Conservation (phyloP, 1,140 invertebrate species). For the Charaxes varanes region DNA sequence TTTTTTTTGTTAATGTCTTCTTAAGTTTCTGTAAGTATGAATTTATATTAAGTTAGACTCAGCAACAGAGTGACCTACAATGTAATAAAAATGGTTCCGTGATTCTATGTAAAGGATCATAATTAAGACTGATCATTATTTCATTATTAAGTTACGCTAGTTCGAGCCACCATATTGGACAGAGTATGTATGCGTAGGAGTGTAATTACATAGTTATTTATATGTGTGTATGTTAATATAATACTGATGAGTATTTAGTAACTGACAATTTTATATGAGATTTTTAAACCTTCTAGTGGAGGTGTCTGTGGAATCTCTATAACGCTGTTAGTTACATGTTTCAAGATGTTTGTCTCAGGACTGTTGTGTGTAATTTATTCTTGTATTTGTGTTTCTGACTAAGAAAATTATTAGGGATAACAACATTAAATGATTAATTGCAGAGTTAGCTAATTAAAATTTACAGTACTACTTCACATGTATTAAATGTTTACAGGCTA, state of each 20-base stretch:
- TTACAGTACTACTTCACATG: neutral
- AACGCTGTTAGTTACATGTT: conserved; percentile 30
- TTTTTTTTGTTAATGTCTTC: conserved; percentile 61
- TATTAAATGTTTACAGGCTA: neutral
- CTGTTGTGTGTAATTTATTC: conserved; percentile 24
- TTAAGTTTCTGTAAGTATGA: conserved; percentile 28
- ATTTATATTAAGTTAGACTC: conserved; percentile 58
- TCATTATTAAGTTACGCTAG: conserved; percentile 70
- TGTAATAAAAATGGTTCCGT: conserved; percentile 44
- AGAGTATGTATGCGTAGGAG: conserved; percentile 42
- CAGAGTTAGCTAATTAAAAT: no score
- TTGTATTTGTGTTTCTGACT: conserved; percentile 25
- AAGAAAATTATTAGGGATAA: conserved; percentile 7
- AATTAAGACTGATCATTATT: conserved; percentile 71
- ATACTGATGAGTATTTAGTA: conserved; percentile 24
- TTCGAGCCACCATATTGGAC: conserved; percentile 57
- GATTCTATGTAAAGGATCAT: conserved; percentile 35
- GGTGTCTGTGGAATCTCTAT: conserved; percentile 33
- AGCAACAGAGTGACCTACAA: conserved; percentile 58
- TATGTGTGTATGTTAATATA: conserved; percentile 39
- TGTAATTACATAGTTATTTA: conserved; percentile 50
- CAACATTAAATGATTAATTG: conserved; percentile 10
- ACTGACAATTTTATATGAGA: conserved; percentile 40
- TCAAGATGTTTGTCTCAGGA: conserved; percentile 11
- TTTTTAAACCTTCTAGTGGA: conserved; percentile 22